Evolutionary conservation across 2,888 invertebrate species (phyloP), one percentile per base, ranked within the genome.

Genomic region (Heliconius erato): DNA sequence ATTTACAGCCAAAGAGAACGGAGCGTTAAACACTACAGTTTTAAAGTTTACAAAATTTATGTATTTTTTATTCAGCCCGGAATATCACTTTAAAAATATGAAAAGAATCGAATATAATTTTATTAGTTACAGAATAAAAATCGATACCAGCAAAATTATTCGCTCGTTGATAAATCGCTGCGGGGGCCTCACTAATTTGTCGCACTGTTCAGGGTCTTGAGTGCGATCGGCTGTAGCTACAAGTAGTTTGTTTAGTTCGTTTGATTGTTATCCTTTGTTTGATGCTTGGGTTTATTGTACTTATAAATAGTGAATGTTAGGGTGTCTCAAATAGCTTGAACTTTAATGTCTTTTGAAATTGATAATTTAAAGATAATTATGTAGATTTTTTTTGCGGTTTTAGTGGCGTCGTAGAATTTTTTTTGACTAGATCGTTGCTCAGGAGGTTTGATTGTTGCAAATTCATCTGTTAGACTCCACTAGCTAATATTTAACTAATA

Each of bases 251-350:
- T 80, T 74, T 80, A 80, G 54, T 68, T 80, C 49, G 49, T 65
- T 67, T 76, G 80, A 80, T 80, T 80, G 80, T 80, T 76, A 76
- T 80, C 68, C 80, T 69, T 80, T 80, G 80, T 80, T 78, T 78
- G 49, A 69, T 23, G 67, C 67, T 78, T 68, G 54, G 44, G 59
- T 79, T 68, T 79, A 32, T 65, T n/a, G 16, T 65, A 65, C 65
- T 19, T 40, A 63, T 77, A 35, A 59, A 74, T 23, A 0, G 12
- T 35, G 16, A 59, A 49, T 74, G 32, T 28, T 23, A 74, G 74
- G n/a, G 74, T 23, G 74, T 32, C 14, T 23, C 49, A 11, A 32
- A 49, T 49, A 28, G 19, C 44, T 49, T 19, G 28, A 26, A n/a
- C 6, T 28, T 74, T 9, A 23, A 11, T 69, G 14, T 67, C 23